These are phyloP conservation scores for Drosophila hydei DNA, from an alignment of 1,140 invertebrate species.

Conservation along the genomic window DNA sequence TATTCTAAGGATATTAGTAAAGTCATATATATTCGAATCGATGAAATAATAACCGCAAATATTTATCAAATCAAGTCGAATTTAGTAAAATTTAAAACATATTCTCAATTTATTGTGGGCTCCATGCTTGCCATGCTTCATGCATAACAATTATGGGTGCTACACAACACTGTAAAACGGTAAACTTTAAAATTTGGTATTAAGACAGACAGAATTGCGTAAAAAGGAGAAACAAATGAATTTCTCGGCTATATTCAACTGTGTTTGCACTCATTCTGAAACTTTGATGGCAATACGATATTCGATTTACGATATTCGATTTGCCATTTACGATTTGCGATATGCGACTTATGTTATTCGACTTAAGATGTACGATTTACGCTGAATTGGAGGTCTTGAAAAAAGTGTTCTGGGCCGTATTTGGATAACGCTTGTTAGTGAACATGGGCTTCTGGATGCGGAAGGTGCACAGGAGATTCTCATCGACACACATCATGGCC, in stretches of 20 bases:
- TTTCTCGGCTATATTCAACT: conserved; percentile 2
- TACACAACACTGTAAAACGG: conserved; percentile 2
- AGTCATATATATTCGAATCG: no score
- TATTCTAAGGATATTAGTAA: no score
- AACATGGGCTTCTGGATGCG: conserved; percentile 68
- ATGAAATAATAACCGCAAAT: no score
- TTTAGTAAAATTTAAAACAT: no score
- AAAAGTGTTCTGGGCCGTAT: not conserved
- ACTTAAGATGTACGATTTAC: no score
- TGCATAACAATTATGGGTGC: not conserved
- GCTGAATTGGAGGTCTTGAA: no score
- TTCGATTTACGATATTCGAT: not conserved
- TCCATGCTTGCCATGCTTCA: not conserved
- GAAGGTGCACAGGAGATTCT: conserved; percentile 98
- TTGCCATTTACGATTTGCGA: no score
- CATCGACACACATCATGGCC: conserved; percentile 99
- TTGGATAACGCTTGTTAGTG: not conserved
- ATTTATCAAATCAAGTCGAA: no score
- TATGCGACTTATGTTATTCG: no score
- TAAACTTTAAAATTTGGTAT: not conserved
- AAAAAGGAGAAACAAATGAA: not conserved
- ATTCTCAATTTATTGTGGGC: no score
- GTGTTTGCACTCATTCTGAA: not conserved
- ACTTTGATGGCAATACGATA: not conserved
- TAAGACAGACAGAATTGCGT: not conserved